Evolutionary conservation across 2,797 vertebrate species (phyloP).

Genomic region (Intellagama lesueurii): DNA sequence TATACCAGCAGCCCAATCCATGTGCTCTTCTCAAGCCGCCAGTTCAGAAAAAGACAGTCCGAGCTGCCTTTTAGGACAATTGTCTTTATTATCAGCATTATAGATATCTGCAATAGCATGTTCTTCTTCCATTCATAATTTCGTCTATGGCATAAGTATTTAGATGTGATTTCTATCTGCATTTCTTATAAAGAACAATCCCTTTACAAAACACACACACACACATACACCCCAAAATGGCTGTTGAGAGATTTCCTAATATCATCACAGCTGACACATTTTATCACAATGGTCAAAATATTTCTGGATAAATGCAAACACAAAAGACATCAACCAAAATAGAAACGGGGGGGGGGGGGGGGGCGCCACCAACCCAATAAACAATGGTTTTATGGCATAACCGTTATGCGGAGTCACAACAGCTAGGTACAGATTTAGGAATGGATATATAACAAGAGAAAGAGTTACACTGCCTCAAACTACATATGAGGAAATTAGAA

Average conservation of each 20-base stretch:
- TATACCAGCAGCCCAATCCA: no score
- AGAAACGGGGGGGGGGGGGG: background rate
- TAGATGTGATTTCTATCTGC: background rate
- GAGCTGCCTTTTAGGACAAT: background rate
- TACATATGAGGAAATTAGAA: constrained; percentile 8
- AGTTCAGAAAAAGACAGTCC: accelerated
- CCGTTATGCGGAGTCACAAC: background rate
- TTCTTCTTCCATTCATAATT: background rate
- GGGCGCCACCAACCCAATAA: background rate
- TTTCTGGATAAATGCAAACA: background rate
- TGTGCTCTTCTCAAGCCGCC: background rate
- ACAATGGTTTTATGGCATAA: background rate
- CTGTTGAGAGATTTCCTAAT: background rate
- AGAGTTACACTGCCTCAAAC: constrained; percentile 40
- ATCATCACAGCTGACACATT: accelerated
- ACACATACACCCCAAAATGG: background rate
- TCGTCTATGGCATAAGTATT: background rate
- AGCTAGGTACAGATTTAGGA: constrained; percentile 37
- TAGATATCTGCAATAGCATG: background rate
- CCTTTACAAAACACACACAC: background rate
- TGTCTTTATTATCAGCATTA: accelerated
- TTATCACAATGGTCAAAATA: background rate
- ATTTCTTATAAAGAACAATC: background rate
- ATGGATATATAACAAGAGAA: constrained; percentile 38
- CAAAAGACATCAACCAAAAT: background rate